Percentiles rank a stretch among this genome's conserved stretches.
Conservation (phyloP, 2,797 vertebrate genomes). For the Syndactyla subalaris region DNA sequence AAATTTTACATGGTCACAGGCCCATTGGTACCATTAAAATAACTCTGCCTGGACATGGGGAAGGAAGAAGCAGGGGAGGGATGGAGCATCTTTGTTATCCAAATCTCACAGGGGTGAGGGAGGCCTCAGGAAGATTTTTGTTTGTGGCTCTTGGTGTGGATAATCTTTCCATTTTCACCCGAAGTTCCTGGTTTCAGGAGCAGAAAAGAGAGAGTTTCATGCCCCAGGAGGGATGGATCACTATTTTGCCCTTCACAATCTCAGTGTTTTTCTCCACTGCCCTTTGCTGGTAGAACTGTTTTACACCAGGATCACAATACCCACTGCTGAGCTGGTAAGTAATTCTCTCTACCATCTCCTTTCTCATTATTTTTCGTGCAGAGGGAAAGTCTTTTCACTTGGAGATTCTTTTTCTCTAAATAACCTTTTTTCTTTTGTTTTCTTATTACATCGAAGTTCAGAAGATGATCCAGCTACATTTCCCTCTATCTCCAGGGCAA, state of each 20-base stretch:
- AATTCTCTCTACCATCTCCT: not conserved
- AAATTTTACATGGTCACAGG: not conserved
- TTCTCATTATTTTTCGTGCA: not conserved
- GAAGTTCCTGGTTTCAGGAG: not conserved
- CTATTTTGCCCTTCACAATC: not conserved
- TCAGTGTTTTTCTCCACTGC: not conserved
- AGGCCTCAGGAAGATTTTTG: not conserved
- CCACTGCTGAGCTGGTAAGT: not conserved
- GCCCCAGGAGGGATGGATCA: not conserved
- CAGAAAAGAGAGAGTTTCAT: rapidly evolving
- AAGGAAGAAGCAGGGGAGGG: not conserved
- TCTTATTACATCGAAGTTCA: not conserved
- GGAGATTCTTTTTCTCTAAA: not conserved
- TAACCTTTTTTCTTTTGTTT: not conserved
- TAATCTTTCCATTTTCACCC: not conserved
- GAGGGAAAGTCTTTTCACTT: not conserved
- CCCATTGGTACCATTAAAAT: rapidly evolving
- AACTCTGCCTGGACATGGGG: not conserved
- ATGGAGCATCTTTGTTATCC: not conserved
- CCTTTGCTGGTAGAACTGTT: not conserved
- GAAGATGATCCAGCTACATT: not conserved
- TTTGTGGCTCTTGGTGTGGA: not conserved
- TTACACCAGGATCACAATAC: not conserved
- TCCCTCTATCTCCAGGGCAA: not conserved
- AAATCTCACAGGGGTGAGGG: not conserved